Conservation (phyloP, 2,113 vertebrate species). For the Elgaria multicarinata region DNA sequence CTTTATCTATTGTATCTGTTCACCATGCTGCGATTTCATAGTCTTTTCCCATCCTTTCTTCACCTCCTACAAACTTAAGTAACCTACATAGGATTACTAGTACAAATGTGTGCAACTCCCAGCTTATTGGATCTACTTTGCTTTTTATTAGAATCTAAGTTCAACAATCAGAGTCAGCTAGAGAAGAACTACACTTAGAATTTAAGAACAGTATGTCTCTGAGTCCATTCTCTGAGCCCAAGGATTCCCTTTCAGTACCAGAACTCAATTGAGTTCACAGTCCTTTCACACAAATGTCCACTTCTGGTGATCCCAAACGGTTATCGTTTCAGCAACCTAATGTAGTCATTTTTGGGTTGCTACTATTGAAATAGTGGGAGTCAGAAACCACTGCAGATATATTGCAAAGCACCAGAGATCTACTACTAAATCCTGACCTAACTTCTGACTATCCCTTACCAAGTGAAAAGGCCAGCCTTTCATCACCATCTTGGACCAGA, state of each 20-base stretch:
- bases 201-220: too few relatives aligned
- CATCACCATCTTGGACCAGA: background rate
- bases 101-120: background rate
- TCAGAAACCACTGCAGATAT: background rate
- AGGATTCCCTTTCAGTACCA: too few relatives aligned
- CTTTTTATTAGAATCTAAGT: background rate
- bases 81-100: background rate
- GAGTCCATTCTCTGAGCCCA: too few relatives aligned
- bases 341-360: background rate
- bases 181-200: too few relatives aligned
- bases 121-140: background rate
- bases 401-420: background rate
- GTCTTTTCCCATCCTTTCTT: background rate
- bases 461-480: background rate
- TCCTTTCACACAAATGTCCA: background rate
- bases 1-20: background rate
- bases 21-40: background rate
- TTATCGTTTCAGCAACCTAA: background rate
- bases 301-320: background rate
- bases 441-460: background rate
- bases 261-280: too few relatives aligned
- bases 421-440: background rate
- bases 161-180: too few relatives aligned
- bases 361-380: background rate
- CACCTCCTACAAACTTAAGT: background rate